Conservation (phyloP, 2,113 vertebrate genomes). For the Brachypteracias leptosomus region DNA sequence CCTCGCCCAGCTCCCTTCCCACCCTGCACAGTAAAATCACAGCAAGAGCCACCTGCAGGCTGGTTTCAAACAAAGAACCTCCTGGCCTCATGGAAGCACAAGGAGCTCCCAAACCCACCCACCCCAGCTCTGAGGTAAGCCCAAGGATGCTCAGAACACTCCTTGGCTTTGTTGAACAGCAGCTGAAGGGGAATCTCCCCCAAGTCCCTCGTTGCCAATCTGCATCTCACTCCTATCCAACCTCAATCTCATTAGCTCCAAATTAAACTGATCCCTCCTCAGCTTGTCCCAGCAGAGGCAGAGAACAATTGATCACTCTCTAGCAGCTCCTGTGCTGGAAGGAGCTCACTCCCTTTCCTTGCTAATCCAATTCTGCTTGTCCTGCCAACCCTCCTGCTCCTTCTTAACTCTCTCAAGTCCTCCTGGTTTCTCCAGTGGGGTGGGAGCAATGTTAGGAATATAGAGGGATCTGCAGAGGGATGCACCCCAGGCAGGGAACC, state of each 20-base stretch:
- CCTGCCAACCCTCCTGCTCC: neutral
- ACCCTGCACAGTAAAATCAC: neutral
- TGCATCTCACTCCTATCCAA: neutral
- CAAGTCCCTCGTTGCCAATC: neutral
- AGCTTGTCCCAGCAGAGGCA: neutral
- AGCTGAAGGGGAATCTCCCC: neutral
- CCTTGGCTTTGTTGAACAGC: neutral
- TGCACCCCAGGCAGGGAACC: neutral
- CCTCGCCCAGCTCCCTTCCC: neutral
- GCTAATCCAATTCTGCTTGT: neutral
- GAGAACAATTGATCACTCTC: neutral
- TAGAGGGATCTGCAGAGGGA: neutral
- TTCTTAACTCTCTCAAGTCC: neutral
- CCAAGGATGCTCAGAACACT: neutral
- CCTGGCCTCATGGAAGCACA: neutral
- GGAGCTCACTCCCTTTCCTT: neutral
- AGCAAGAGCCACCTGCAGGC: too few species aligned
- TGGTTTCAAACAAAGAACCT: neutral
- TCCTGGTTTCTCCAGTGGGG: neutral
- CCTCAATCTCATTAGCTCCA: neutral
- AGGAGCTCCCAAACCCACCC: neutral
- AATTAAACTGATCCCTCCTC: neutral
- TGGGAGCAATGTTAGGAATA: neutral
- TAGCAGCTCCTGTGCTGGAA: neutral
- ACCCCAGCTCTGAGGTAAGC: neutral